Evolutionary conservation across 2,888 invertebrate species (phyloP).

Genomic region (Loripinus fragilis): DNA sequence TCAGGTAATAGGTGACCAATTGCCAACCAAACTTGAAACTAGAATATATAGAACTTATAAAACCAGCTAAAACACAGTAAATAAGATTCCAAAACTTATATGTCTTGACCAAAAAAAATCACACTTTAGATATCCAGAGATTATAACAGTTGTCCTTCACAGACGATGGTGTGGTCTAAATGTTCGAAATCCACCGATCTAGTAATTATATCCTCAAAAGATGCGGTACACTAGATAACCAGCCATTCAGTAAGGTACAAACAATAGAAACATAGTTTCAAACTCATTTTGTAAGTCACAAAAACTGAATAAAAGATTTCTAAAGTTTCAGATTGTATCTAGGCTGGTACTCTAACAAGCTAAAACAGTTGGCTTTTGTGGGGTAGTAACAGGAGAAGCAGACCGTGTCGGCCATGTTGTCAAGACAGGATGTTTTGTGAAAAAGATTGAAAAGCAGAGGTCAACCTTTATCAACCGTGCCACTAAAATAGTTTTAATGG

Average conservation of each 20-base stretch:
- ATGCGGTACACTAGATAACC: constrained; percentile 10
- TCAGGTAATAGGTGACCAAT: too few relatives aligned
- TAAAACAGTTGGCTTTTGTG: constrained; percentile 16
- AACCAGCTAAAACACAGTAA: too few relatives aligned
- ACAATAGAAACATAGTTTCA: constrained; percentile 14
- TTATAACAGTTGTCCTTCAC: too few relatives aligned
- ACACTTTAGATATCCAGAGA: too few relatives aligned
- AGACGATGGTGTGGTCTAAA: constrained; percentile 4
- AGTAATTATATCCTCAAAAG: background rate
- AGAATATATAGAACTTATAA: too few relatives aligned
- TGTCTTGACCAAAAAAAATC: too few relatives aligned
- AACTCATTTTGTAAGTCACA: constrained; percentile 19
- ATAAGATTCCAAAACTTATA: too few relatives aligned
- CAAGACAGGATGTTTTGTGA: constrained; percentile 37
- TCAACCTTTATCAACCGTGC: constrained; percentile 19
- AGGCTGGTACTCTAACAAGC: constrained; percentile 10
- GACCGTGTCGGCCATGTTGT: constrained; percentile 37
- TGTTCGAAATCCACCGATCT: constrained; percentile 2
- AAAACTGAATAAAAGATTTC: constrained; percentile 13
- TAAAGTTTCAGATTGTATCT: constrained; percentile 10
- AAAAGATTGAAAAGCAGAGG: constrained; percentile 22
- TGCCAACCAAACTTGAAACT: too few relatives aligned
- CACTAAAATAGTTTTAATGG: constrained; percentile 16
- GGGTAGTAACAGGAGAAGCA: constrained; percentile 32
- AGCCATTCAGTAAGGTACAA: constrained; percentile 1